These are phyloP conservation scores for Geodia barretti DNA, from an alignment of 37 sponge, comb jelly and placozoan species.

Conservation along the genomic window DNA sequence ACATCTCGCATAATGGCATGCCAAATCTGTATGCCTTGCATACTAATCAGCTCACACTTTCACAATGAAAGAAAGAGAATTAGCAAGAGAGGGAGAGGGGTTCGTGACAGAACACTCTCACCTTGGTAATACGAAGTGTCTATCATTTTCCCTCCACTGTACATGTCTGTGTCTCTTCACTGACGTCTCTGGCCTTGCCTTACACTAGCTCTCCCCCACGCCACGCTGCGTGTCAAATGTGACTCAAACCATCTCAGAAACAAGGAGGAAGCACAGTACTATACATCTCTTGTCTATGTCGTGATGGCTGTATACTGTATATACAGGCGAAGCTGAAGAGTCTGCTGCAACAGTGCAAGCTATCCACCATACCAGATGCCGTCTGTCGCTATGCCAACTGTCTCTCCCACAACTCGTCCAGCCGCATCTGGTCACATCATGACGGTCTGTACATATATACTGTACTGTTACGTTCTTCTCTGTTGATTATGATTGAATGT, in stretches of 20 bases:
- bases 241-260: too few relatives aligned
- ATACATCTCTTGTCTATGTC: background rate
- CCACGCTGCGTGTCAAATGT: too few relatives aligned
- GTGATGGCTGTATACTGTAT: background rate
- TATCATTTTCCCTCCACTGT: too few relatives aligned
- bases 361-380: constrained; percentile 16
- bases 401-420: constrained; percentile 40
- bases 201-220: too few relatives aligned
- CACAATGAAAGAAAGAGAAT: too few relatives aligned
- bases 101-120: background rate
- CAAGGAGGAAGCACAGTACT: too few relatives aligned
- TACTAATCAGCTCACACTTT: too few relatives aligned
- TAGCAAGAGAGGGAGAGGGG: too few relatives aligned
- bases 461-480: too few relatives aligned
- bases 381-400: constrained; percentile 59
- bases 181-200: background rate
- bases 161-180: background rate
- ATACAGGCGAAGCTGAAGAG: constrained; percentile 31
- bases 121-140: too few relatives aligned
- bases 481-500: too few relatives aligned
- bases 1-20: background rate
- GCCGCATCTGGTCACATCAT: constrained; percentile 4
- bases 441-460: too few relatives aligned
- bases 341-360: constrained; percentile 37
- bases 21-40: background rate